These are phyloP conservation scores for Podilymbus podiceps DNA, from an alignment of 2,113 vertebrate genomes.

Conservation along the genomic window DNA sequence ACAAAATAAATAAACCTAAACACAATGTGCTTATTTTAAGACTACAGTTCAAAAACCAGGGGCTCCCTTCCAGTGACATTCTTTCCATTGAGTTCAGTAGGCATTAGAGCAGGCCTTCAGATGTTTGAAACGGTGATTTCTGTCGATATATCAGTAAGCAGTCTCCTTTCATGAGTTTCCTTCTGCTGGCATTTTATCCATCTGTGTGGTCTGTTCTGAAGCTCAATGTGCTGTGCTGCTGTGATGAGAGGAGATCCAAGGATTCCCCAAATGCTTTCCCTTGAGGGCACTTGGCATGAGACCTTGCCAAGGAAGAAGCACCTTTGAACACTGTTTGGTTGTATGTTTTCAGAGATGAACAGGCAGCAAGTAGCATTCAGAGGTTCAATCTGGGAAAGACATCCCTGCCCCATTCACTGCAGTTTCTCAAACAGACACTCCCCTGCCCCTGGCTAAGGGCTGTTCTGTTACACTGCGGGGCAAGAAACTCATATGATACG, in stretches of 20 bases:
- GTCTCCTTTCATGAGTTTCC: background rate
- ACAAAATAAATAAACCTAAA: background rate
- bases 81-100: background rate
- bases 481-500: background rate
- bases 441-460: background rate
- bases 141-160: background rate
- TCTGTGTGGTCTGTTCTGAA: constrained; percentile 25
- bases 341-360: background rate
- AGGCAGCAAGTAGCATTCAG: background rate
- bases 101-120: background rate
- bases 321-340: background rate
- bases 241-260: background rate
- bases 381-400: background rate
- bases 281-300: background rate
- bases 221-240: background rate
- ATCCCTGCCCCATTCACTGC: background rate
- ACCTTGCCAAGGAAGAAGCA: background rate
- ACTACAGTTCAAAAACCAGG: background rate
- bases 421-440: background rate
- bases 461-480: background rate
- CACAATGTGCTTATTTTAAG: constrained; percentile 7
- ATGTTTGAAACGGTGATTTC: background rate
- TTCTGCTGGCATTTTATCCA: constrained; percentile 8
- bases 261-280: constrained; percentile 17
- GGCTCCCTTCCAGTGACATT: background rate